These are phyloP conservation scores for Lampropteryx suffumata DNA, from an alignment of 2,888 invertebrate genomes.

Conservation along the genomic window DNA sequence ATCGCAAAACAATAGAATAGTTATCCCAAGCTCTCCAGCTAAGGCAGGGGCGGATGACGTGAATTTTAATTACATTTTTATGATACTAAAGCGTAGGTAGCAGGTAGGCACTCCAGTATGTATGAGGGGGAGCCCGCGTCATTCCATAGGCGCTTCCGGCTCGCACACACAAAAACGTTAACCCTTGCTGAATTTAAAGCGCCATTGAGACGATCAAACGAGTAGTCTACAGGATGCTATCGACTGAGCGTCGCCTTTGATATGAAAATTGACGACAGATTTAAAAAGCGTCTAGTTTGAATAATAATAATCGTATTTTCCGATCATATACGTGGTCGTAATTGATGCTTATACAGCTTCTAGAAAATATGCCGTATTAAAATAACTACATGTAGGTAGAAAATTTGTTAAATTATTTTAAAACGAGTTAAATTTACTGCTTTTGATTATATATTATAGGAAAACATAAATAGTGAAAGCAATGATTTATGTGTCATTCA, in stretches of 20 bases:
- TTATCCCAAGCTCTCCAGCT: constrained; percentile 55
- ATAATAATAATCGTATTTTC: not conserved
- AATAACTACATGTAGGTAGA: not conserved
- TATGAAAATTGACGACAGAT: constrained; percentile 42
- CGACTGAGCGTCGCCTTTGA: constrained; percentile 42
- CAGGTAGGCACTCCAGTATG: constrained; percentile 64
- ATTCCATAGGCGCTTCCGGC: constrained; percentile 58
- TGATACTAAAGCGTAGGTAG: constrained; percentile 67
- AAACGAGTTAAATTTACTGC: too few relatives aligned
- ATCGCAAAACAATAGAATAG: constrained; percentile 63
- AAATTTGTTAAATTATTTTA: too few relatives aligned
- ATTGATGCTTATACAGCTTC: too few relatives aligned
- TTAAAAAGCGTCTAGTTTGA: constrained; percentile 25
- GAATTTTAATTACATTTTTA: constrained; percentile 81
- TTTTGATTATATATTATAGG: too few relatives aligned
- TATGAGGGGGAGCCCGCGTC: constrained; percentile 62
- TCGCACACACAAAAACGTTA: constrained; percentile 63
- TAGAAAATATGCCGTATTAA: not conserved
- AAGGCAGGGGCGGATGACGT: constrained; percentile 59
- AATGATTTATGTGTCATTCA: too few relatives aligned
- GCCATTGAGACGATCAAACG: constrained; percentile 50
- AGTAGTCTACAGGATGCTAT: constrained; percentile 42
- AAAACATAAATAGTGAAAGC: too few relatives aligned
- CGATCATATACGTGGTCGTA: too few relatives aligned
- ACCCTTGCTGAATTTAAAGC: constrained; percentile 59